Conservation (phyloP, 37 sponge, comb jelly and placozoan genomes). For the Tethya wilhelma region DNA sequence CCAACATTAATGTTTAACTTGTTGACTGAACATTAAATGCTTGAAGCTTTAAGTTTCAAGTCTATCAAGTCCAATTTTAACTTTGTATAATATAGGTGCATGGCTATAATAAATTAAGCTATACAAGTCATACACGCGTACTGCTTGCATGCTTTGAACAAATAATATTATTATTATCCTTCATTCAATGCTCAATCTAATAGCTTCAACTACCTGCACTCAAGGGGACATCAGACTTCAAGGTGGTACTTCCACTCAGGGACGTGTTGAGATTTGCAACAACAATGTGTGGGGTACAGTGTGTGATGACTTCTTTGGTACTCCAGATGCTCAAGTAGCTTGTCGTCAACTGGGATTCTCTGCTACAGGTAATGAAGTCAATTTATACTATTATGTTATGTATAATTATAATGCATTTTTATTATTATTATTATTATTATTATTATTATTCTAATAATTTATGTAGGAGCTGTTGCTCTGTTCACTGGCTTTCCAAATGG, state of each 20-base stretch:
- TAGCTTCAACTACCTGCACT: slow-evolving; percentile 4
- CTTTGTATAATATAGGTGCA: too few relatives aligned
- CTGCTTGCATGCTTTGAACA: not conserved
- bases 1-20: too few relatives aligned
- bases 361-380: not conserved
- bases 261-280: slow-evolving; percentile 54
- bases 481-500: slow-evolving; percentile 23
- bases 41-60: too few relatives aligned
- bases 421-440: not conserved
- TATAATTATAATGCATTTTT: not conserved
- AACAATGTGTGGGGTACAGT: slow-evolving; percentile 58
- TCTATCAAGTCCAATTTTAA: too few relatives aligned
- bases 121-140: too few relatives aligned
- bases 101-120: too few relatives aligned
- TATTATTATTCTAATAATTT: not conserved
- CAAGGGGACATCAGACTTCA: slow-evolving; percentile 37
- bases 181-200: not conserved
- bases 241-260: slow-evolving; percentile 6
- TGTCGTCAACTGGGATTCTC: slow-evolving; percentile 39
- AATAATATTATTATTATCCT: not conserved
- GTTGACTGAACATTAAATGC: too few relatives aligned
- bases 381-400: not conserved
- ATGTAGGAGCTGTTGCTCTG: slow-evolving; percentile 18
- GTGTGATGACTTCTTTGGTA: slow-evolving; percentile 54
- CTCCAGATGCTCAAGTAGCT: slow-evolving; percentile 39